Evolutionary conservation across 1,140 invertebrate species (phyloP), one percentile per base, ranked within the genome.

Genomic region (Sycobia sp.): DNA sequence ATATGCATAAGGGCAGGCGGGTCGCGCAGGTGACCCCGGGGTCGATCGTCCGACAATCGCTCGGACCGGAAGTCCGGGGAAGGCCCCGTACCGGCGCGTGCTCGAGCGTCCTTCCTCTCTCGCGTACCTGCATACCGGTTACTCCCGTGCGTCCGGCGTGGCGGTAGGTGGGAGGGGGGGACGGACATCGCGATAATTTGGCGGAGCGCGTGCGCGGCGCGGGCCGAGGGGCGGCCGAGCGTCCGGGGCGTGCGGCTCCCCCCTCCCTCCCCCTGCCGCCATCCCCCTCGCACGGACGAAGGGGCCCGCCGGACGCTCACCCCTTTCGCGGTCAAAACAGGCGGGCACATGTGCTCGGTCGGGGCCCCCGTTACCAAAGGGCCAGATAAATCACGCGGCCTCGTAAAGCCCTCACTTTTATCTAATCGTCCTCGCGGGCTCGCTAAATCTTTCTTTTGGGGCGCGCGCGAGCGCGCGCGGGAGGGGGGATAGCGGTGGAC

Each of bases 261-360:
- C n/a, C n/a, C n/a, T n/a, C n/a, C n/a, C n/a, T n/a, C n/a, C n/a
- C n/a, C n/a, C n/a, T n/a, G n/a, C n/a, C n/a, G n/a, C n/a, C n/a
- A n/a, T n/a, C n/a, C n/a, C n/a, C n/a, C n/a, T n/a, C n/a, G n/a
- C n/a, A n/a, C n/a, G n/a, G n/a, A n/a, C n/a, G n/a, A n/a, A n/a
- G n/a, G n/a, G n/a, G n/a, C n/a, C n/a, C n/a, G n/a, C 79, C 70
- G 71, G 72, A 75, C 73, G 73, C 71, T 67, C 71, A 75, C 76
- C 80, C 79, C 75, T 75, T 79, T 74, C 73, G 80, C 73, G 80
- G 80, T 82, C 80, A 82, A 82, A 82, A 82, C 79, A 80, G 79
- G 79, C 79, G 77, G 80, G 79, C 77, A 82, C 79, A 82, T 78
- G 75, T 38, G 25, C 18, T 13, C 14, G 34, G 29, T 18, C 23